A percentile compares a stretch with the other conserved stretches of the same genome.
Conservation (phyloP, 2,113 vertebrate genomes). For the Guaruba guarouba region DNA sequence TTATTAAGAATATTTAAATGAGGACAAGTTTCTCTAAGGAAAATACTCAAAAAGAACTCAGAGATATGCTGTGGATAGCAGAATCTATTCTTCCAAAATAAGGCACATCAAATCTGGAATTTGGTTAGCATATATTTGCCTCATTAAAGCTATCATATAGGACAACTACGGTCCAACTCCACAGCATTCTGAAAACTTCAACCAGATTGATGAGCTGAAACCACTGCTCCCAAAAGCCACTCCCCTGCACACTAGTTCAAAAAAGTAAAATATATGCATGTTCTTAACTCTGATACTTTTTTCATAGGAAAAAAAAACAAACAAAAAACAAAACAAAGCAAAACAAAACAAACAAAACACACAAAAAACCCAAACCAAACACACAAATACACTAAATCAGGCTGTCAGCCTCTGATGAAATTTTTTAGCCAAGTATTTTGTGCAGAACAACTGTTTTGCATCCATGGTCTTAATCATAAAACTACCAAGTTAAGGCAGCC, state of each 20-base stretch:
- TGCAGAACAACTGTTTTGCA: rapidly evolving
- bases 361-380: not conserved
- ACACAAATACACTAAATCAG: not conserved
- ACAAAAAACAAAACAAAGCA: not conserved
- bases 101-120: not conserved
- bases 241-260: not conserved
- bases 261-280: not conserved
- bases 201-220: not conserved
- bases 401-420: not conserved
- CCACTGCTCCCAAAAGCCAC: not conserved
- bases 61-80: rapidly evolving
- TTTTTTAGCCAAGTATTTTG: not conserved
- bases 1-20: not conserved
- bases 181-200: not conserved
- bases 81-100: not conserved
- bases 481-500: not conserved
- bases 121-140: not conserved
- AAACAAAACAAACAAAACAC: not conserved
- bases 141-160: not conserved
- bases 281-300: not conserved
- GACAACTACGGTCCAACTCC: not conserved
- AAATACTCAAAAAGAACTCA: not conserved
- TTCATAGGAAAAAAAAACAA: not conserved
- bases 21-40: not conserved
- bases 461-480: not conserved